Base-by-base conservation (phyloP, 2,113 vertebrate genomes). In the Cryptotis parvus region DNA sequence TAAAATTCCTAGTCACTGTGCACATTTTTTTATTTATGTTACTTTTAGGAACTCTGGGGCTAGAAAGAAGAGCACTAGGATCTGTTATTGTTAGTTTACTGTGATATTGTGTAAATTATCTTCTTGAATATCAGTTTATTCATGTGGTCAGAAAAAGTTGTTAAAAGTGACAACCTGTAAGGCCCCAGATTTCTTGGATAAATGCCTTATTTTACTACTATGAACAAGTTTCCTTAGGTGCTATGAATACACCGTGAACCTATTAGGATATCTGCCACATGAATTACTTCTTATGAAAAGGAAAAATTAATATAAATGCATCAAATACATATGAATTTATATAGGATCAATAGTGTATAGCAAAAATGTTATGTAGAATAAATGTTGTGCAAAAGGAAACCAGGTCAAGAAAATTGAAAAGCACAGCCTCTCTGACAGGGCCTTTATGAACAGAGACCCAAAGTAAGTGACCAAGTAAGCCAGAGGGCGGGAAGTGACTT, bases 21-120 rank as follows among this genome's bases (percentile, higher is more conserved):
- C 37, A 0, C 89, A 75, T 52, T 87, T 4, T 49, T 96, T 90
- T 33, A 11, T 33, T 14, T 93, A 22, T 90, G 61, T 93, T 93
- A 84, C 14, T 89, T 73, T 27, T 2, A 35, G 1, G 63, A 68
- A 33, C 70, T 33, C 9, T 69, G 69, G n/a, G 49, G 26, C 39
- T 83, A 10, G 8, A 76, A 76, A 6, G 61, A 92, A 15, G 31
- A 45, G 18, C 83, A 86, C 45, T 63, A 33, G 86, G 45, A n/a
- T 37, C 55, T 33, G 77, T 76, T 84, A 24, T 27, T 45, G 12
- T 14, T 87, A 76, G 29, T 39, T 86, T 77, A 58, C 63, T 58
- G 20, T 90, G 83, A 73, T 31, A 66, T 89, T 94, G 26, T 27
- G 12, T 89, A 26, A 33, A 2, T 52, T 70, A 35, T 63, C 14